phyloP scores from a whole-genome alignment of 2,797 vertebrate species.

The Microctenopoma steveboyesi region DNA sequence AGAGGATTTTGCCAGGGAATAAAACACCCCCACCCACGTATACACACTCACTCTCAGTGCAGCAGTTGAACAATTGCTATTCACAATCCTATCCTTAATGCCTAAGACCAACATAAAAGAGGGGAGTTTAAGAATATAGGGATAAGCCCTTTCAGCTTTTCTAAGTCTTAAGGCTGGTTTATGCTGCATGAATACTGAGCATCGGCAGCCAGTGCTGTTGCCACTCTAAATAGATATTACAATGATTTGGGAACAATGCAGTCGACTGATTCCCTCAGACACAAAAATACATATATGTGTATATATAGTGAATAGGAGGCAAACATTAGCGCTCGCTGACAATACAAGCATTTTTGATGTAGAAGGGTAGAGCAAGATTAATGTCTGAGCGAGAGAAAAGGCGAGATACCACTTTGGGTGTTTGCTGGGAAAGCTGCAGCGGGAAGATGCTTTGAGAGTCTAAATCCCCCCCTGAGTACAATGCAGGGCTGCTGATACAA shows the following conservation, averaged over 20 bases:
- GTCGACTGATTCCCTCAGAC: conserved; percentile 84
- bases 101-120: conserved; percentile 90
- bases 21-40: conserved; percentile 87
- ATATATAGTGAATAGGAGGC: conserved; percentile 84
- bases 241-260: conserved; percentile 89
- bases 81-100: conserved; percentile 91
- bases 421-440: conserved; percentile 83
- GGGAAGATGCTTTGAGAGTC: conserved; percentile 86
- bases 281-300: conserved; percentile 86
- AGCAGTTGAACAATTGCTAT: conserved; percentile 88
- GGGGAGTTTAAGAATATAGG: conserved; percentile 89
- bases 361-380: conserved; percentile 87
- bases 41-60: conserved; percentile 84
- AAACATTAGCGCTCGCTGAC: conserved; percentile 84
- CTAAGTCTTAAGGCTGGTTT: conserved; percentile 89
- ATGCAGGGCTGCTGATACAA: conserved; percentile 86
- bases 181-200: conserved; percentile 87
- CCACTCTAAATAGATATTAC: conserved; percentile 91
- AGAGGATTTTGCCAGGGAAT: conserved; percentile 83
- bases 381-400: conserved; percentile 85
- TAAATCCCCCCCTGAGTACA: conserved; percentile 86
- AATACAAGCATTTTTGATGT: conserved; percentile 83
- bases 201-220: conserved; percentile 85
- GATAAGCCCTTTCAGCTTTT: conserved; percentile 89
- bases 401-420: conserved; percentile 84